phyloP scores from a whole-genome alignment of 37 sponge, comb jelly and placozoan genomes.

The Aplysina aerophoba region DNA sequence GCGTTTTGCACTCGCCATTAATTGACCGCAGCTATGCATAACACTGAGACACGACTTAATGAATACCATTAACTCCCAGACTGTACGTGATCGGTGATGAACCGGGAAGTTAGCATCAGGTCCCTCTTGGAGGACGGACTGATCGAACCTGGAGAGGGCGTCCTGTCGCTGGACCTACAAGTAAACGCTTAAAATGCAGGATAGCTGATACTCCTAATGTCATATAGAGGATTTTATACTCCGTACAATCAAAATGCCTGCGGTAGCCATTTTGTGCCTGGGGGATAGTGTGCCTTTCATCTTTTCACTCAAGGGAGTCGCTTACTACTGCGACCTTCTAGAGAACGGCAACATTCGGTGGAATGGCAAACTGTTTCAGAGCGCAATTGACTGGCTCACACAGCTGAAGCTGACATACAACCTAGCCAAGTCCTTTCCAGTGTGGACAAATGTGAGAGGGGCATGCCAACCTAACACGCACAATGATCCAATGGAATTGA shows the following conservation, averaged over 20 bases:
- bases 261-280: too few species aligned
- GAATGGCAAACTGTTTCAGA: conserved; percentile 67
- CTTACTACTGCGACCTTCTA: conserved; percentile 76
- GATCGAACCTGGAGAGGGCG: conserved; percentile 63
- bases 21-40: too few species aligned
- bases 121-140: conserved; percentile 68
- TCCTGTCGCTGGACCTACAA: conserved; percentile 76
- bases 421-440: conserved; percentile 77
- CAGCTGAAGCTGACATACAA: conserved; percentile 76
- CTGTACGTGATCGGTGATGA: not conserved
- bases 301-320: conserved; percentile 45
- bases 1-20: too few species aligned
- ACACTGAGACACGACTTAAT: too few species aligned
- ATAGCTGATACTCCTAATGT: too few species aligned
- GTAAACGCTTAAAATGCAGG: conserved; percentile 18
- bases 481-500: not conserved
- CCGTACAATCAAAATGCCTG: too few species aligned
- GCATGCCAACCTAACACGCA: not conserved
- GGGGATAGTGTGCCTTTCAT: too few species aligned
- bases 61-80: too few species aligned
- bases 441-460: conserved; percentile 87
- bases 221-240: too few species aligned
- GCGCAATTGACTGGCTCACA: conserved; percentile 84
- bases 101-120: conserved; percentile 42
- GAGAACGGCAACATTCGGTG: conserved; percentile 75